Evolutionary conservation across 2,113 vertebrate species (phyloP).

Genomic region (Clarias macrocephalus): DNA sequence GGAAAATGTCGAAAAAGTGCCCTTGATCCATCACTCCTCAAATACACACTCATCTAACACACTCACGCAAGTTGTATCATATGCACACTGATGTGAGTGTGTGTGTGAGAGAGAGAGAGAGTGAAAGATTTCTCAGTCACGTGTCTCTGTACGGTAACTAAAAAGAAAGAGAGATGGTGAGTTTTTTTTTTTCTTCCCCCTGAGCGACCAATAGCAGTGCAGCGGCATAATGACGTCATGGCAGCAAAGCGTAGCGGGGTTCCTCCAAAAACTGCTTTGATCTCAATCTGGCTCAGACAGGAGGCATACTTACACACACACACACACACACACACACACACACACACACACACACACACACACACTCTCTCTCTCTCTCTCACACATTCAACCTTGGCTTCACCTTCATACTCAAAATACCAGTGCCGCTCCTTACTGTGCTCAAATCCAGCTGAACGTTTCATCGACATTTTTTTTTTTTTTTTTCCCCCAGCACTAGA

Average conservation of each 20-base stretch:
- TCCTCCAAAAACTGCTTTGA: slow-evolving; percentile 44
- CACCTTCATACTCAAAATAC: slow-evolving; percentile 19
- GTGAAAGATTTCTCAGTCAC: slow-evolving; percentile 13
- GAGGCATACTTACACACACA: slow-evolving; percentile 12
- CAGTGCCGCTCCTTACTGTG: background rate
- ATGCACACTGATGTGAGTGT: background rate
- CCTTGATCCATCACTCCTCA: slow-evolving; percentile 1
- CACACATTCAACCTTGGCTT: slow-evolving; percentile 18
- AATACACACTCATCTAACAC: background rate
- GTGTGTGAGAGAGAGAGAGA: background rate
- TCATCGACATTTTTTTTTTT: too few species aligned
- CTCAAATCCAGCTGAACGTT: background rate
- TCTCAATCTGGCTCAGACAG: slow-evolving; percentile 46
- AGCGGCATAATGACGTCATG: background rate
- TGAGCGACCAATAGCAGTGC: background rate
- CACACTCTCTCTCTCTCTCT: slow-evolving; percentile 8
- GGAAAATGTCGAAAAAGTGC: slow-evolving; percentile 5
- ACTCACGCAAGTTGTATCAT: background rate
- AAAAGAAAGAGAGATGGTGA: background rate
- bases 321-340: slow-evolving; percentile 21
- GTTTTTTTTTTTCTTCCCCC: background rate
- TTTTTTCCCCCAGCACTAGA: background rate
- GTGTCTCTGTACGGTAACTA: background rate
- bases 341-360: slow-evolving; percentile 5
- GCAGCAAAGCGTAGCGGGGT: slow-evolving; percentile 1